Percentiles rank a stretch among this genome's conserved stretches.
Conservation (phyloP, 2,888 invertebrate species). For the Miltochrista miniata region DNA sequence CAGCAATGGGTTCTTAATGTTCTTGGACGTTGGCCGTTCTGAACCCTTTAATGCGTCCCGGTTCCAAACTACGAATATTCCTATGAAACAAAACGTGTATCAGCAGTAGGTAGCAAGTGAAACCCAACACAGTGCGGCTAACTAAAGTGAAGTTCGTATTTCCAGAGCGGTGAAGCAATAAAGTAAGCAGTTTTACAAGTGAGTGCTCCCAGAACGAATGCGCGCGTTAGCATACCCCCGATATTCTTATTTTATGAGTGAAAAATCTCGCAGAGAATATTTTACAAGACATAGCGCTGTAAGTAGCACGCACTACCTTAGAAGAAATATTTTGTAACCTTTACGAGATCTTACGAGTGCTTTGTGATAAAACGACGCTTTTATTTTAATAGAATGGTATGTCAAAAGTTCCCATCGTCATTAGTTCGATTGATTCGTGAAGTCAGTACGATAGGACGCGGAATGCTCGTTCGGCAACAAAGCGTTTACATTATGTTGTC, state of each 20-base stretch:
- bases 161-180: slow-evolving; percentile 66
- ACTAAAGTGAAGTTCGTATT: slow-evolving; percentile 60
- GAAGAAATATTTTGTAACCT: slow-evolving; percentile 26
- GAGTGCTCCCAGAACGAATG: slow-evolving; percentile 68
- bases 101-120: slow-evolving; percentile 40
- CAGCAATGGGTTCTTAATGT: slow-evolving; percentile 61
- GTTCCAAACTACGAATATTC: slow-evolving; percentile 61
- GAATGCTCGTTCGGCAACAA: slow-evolving; percentile 70
- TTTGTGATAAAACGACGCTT: slow-evolving; percentile 35
- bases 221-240: slow-evolving; percentile 62
- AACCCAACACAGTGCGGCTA: slow-evolving; percentile 48
- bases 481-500: slow-evolving; percentile 75
- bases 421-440: slow-evolving; percentile 65
- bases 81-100: slow-evolving; percentile 47
- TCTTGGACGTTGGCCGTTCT: slow-evolving; percentile 66
- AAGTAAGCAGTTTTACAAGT: slow-evolving; percentile 76
- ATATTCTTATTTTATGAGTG: slow-evolving; percentile 69
- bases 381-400: slow-evolving; percentile 50
- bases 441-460: slow-evolving; percentile 57
- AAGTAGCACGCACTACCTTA: slow-evolving; percentile 24
- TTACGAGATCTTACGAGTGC: slow-evolving; percentile 25
- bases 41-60: slow-evolving; percentile 76
- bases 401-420: slow-evolving; percentile 66
- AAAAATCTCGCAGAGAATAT: slow-evolving; percentile 55
- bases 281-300: slow-evolving; percentile 37